Evolutionary conservation across 2,797 vertebrate species (phyloP).

Genomic region (Notoglanidium macrostoma): DNA sequence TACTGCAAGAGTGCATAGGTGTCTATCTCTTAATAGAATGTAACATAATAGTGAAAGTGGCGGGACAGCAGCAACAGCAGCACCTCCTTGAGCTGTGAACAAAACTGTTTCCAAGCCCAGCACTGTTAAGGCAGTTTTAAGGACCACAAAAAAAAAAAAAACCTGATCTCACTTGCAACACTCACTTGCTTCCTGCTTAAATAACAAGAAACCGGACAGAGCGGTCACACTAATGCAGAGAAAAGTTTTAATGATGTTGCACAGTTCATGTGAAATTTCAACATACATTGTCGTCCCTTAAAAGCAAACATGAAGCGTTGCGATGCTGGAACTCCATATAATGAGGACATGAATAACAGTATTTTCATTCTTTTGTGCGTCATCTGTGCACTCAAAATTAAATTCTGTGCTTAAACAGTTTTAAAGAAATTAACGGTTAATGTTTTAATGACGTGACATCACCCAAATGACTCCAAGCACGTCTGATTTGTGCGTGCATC

Average conservation of each 20-base stretch:
- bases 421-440: too few relatives aligned
- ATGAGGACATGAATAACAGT: too few relatives aligned
- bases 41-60: background rate
- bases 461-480: too few relatives aligned
- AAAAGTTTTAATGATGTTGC: too few relatives aligned
- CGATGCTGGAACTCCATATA: too few relatives aligned
- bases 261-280: background rate
- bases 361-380: too few relatives aligned
- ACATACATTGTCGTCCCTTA: background rate
- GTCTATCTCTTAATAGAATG: background rate
- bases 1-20: background rate
- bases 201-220: background rate
- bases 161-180: slow-evolving; percentile 1
- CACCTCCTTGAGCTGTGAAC: background rate
- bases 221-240: background rate
- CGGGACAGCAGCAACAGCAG: background rate
- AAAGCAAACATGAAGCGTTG: background rate
- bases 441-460: too few relatives aligned
- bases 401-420: too few relatives aligned
- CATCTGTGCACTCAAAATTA: too few relatives aligned
- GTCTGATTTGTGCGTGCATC: too few relatives aligned
- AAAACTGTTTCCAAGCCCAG: background rate
- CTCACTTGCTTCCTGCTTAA: background rate
- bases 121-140: background rate
- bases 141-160: background rate